Conservation (phyloP, 92 coral and sea anemone genomes). For the Actinernus sp. region DNA sequence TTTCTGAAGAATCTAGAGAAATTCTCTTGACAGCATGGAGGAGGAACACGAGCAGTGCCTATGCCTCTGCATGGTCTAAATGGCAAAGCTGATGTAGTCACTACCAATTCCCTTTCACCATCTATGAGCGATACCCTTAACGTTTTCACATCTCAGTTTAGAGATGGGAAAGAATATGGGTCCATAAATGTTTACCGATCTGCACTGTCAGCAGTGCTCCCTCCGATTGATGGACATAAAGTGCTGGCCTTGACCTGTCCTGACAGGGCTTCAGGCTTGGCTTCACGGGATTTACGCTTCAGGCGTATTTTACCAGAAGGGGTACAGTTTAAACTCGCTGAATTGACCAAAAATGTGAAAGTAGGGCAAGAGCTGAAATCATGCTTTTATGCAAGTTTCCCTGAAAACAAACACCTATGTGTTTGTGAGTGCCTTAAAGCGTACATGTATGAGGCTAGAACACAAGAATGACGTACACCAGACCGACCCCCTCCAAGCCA, state of each 20-base stretch:
- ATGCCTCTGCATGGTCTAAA: too few relatives aligned
- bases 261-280: slow-evolving; percentile 39
- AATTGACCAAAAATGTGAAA: slow-evolving; percentile 32
- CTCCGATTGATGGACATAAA: slow-evolving; percentile 37
- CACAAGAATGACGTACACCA: slow-evolving; percentile 1
- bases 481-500: neutral
- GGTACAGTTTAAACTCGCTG: slow-evolving; percentile 38
- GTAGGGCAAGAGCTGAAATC: too few relatives aligned
- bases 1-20: too few relatives aligned
- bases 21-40: too few relatives aligned
- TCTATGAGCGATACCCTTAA: slow-evolving; percentile 19
- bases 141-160: slow-evolving; percentile 11
- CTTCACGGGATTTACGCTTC: slow-evolving; percentile 34
- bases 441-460: slow-evolving; percentile 19
- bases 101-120: slow-evolving; percentile 55
- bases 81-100: too few relatives aligned
- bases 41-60: too few relatives aligned
- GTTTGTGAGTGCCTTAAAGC: slow-evolving; percentile 28
- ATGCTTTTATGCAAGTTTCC: too few relatives aligned
- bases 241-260: slow-evolving; percentile 52
- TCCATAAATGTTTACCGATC: slow-evolving; percentile 39
- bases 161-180: slow-evolving; percentile 38
- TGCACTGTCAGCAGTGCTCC: slow-evolving; percentile 44
- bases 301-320: slow-evolving; percentile 29
- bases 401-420: slow-evolving; percentile 30